Conservation (phyloP, 2,888 invertebrate genomes). For the Eupithecia subumbrata region DNA sequence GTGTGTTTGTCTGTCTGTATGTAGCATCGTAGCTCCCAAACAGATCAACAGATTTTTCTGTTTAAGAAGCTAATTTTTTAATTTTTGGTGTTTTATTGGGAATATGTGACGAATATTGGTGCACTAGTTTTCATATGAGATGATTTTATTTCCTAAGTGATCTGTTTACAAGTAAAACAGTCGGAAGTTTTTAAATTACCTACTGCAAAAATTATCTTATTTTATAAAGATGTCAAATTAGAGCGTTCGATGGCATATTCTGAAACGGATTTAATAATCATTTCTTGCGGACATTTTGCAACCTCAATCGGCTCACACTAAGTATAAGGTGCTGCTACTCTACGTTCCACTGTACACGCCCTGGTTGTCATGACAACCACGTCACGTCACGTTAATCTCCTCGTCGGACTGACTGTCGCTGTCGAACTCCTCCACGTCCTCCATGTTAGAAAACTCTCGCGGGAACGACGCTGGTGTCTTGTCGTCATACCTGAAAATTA, state of each 20-base stretch:
- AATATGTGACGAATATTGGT: no score
- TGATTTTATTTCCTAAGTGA: no score
- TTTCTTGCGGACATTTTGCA: not conserved
- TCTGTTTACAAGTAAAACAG: no score
- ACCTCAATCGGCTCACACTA: not conserved
- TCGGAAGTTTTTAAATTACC: not conserved
- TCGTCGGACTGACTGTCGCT: conserved; percentile 89
- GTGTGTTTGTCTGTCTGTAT: not conserved
- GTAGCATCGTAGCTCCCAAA: not conserved
- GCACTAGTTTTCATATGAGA: no score
- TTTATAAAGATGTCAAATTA: no score
- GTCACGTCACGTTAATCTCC: conserved; percentile 95
- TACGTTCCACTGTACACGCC: not conserved
- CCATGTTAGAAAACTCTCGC: conserved; percentile 70
- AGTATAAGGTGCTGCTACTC: not conserved
- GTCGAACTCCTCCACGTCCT: conserved; percentile 76
- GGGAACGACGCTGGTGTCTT: conserved; percentile 54
- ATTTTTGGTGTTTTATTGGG: no score
- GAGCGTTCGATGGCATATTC: not conserved
- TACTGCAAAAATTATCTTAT: not conserved
- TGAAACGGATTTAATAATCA: not conserved
- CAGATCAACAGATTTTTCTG: no score
- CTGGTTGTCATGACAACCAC: conserved; percentile 56
- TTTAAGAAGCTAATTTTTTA: no score
- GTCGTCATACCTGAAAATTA: conserved; percentile 64